Conservation (phyloP, 1,140 invertebrate species). For the Aphaenogaster rudis region DNA sequence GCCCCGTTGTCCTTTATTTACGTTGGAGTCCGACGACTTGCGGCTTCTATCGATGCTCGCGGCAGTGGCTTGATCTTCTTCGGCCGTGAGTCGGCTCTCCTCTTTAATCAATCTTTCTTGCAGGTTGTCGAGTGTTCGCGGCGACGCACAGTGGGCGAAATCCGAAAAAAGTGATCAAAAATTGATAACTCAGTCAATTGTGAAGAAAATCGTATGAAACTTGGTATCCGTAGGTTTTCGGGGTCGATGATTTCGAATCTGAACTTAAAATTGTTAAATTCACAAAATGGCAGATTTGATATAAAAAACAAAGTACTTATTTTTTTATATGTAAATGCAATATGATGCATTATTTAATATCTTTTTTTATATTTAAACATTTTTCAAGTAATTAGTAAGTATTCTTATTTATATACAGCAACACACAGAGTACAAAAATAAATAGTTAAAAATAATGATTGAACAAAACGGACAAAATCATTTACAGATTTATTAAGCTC, state of each 20-base stretch:
- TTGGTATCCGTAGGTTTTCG: not conserved
- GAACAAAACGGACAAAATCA: too few species aligned
- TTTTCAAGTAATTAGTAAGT: conserved; percentile 50
- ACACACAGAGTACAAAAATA: conserved; percentile 21
- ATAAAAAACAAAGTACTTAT: not conserved
- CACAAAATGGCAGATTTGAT: not conserved
- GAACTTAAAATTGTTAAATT: not conserved
- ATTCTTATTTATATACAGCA: conserved; percentile 32
- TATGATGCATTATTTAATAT: conserved; percentile 44
- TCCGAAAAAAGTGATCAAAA: not conserved
- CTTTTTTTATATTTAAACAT: too few species aligned
- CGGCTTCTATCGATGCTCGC: too few species aligned
- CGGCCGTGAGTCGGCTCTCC: too few species aligned
- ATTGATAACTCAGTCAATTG: not conserved
- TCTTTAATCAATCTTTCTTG: too few species aligned
- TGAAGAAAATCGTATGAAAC: not conserved
- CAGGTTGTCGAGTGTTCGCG: too few species aligned
- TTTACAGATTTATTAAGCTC: too few species aligned
- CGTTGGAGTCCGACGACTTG: too few species aligned
- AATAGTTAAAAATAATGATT: too few species aligned
- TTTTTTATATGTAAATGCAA: conserved; percentile 8
- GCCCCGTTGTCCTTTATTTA: too few species aligned
- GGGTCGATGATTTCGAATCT: not conserved
- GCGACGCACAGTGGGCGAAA: not conserved
- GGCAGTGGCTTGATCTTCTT: too few species aligned